These are phyloP conservation scores for Cremastobaeus sp. DNA, from an alignment of 2,888 invertebrate species.

Conservation along the genomic window DNA sequence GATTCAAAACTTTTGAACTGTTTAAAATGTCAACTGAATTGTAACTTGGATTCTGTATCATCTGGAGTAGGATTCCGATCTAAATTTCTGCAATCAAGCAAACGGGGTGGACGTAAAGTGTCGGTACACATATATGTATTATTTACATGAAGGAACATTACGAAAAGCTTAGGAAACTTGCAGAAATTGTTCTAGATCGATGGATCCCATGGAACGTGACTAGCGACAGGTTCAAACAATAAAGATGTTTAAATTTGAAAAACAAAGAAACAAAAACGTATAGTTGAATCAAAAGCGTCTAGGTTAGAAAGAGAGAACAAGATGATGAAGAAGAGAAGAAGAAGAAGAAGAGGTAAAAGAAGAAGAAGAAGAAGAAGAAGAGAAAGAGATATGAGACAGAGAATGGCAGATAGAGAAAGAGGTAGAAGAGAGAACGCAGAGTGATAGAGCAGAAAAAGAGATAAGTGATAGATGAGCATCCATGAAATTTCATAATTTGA, in stretches of 20 bases:
- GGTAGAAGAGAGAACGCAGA: slow-evolving; percentile 4
- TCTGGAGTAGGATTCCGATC: slow-evolving; percentile 56
- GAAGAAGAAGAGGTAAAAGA: slow-evolving; percentile 14
- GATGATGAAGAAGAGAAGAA: slow-evolving; percentile 27
- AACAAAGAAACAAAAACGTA: slow-evolving; percentile 57
- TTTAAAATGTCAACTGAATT: background rate
- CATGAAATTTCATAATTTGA: slow-evolving; percentile 79
- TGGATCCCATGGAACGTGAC: slow-evolving; percentile 65
- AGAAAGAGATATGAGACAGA: slow-evolving; percentile 25
- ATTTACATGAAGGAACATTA: slow-evolving; percentile 70
- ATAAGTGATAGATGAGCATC: slow-evolving; percentile 70
- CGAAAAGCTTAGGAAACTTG: slow-evolving; percentile 64
- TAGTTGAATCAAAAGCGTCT: slow-evolving; percentile 70
- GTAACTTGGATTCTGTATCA: slow-evolving; percentile 23
- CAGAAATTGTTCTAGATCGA: slow-evolving; percentile 69
- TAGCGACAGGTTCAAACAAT: slow-evolving; percentile 71
- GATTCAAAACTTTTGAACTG: slow-evolving; percentile 17
- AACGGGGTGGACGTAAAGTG: slow-evolving; percentile 59
- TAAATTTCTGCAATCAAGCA: slow-evolving; percentile 70
- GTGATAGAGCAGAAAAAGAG: slow-evolving; percentile 40
- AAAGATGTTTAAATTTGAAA: slow-evolving; percentile 61
- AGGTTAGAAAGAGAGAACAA: slow-evolving; percentile 66
- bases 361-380: slow-evolving; percentile 31
- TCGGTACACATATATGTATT: slow-evolving; percentile 64
- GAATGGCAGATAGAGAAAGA: slow-evolving; percentile 41